phyloP scores from a whole-genome alignment of 2,797 vertebrate species.

The Hybognathus amarus region DNA sequence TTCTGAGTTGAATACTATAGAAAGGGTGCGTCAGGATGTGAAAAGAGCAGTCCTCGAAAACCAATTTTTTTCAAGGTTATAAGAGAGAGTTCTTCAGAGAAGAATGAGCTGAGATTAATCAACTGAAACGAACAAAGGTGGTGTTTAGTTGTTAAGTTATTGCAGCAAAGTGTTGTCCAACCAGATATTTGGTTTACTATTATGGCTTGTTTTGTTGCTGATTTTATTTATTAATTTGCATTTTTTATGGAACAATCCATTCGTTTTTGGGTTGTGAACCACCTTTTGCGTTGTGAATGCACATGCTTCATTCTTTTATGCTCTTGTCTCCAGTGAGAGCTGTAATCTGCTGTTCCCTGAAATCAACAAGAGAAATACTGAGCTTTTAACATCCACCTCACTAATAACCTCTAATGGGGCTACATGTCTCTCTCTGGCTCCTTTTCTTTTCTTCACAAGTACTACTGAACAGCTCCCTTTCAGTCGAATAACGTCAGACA shows the following conservation, averaged over 20 bases:
- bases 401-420: slow-evolving; percentile 56
- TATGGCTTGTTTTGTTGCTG: not conserved
- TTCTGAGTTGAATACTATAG: not conserved
- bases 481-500: too few species aligned
- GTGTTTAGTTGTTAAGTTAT: not conserved
- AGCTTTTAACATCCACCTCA: slow-evolving; percentile 55
- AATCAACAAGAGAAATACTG: slow-evolving; percentile 46
- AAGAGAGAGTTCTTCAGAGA: slow-evolving; percentile 2
- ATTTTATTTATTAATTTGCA: not conserved
- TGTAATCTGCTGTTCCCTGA: slow-evolving; percentile 51
- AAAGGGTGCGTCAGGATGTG: not conserved
- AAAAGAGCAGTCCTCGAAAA: not conserved
- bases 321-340: slow-evolving; percentile 19
- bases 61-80: slow-evolving; percentile 3
- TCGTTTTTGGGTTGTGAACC: not conserved
- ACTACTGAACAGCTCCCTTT: slow-evolving; percentile 8
- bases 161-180: not conserved
- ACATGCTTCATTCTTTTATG: slow-evolving; percentile 7
- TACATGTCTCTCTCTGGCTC: slow-evolving; percentile 24
- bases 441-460: slow-evolving; percentile 11
- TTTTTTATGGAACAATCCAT: not conserved
- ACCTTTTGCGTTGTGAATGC: not conserved
- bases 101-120: not conserved
- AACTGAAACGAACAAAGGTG: not conserved
- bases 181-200: not conserved